Base-by-base conservation (phyloP, 2,888 invertebrate species). In the Gryllus longicercus region DNA sequence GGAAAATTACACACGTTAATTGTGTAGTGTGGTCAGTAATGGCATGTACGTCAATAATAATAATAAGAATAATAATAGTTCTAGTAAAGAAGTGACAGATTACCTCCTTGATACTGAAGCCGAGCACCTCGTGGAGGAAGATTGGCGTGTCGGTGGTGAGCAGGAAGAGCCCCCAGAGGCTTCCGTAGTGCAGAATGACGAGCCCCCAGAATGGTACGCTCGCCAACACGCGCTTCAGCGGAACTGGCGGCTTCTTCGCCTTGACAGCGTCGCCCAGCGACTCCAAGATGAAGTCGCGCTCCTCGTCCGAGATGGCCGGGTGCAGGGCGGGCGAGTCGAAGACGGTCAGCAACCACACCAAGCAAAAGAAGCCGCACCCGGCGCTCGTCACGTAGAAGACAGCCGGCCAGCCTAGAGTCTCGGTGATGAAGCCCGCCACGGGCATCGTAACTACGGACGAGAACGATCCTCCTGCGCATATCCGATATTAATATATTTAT, bases 81-180 rank as follows among this genome's bases (percentile, higher is more conserved):
- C 0, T 38, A 38, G 5, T 38, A 38, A 38, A 8, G 8, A 38
- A 38, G 8, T 8, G 38, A 38, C 38, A 8, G 38, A 38, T 1
- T 63, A 63, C 63, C 16, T n/a, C n/a, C n/a, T n/a, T 63, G 16
- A 63, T 18, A 63, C n/a, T 63, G 63, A 63, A 63, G 16, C 63
- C 63, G n/a, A 63, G 63, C 16, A 63, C 63, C 16, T 14, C 14
- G 63, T n/a, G 14, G 16, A 63, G 14, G 16, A 63, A 63, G 63
- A n/a, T 16, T 5, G 63, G 63, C 16, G 63, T 63, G 16, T 63
- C 63, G 4, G 63, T 63, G 63, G 63, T 63, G 63, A 63, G 90
- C 85, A 94, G 93, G 86, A 92, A 93, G 50, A 94, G 86, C 2
- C 94, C 92, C 91, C 94, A 94, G 81, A 93, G 87, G 84, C 93